phyloP scores from a whole-genome alignment of 2,113 vertebrate species.

The Catharus fuscescens region DNA sequence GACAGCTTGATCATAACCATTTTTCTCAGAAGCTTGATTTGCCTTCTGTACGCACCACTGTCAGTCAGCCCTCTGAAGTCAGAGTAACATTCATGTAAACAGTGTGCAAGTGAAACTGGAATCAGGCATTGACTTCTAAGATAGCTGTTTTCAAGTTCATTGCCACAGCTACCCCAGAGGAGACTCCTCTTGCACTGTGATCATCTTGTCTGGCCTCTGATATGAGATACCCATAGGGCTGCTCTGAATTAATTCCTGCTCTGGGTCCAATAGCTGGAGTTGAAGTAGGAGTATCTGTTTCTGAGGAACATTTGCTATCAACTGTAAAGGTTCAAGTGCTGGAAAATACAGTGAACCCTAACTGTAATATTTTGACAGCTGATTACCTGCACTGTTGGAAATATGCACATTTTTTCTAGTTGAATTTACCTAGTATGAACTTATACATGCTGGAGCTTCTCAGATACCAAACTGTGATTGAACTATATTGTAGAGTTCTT shows the following conservation, averaged over 20 bases:
- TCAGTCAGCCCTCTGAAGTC: slow-evolving; percentile 16
- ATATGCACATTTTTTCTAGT: neutral
- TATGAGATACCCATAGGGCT: neutral
- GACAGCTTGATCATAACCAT: neutral
- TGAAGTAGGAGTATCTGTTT: neutral
- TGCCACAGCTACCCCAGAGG: slow-evolving; percentile 35
- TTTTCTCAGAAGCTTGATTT: slow-evolving; percentile 6
- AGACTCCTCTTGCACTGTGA: neutral
- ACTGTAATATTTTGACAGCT: slow-evolving; percentile 40
- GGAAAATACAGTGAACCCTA: neutral
- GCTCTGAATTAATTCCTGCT: slow-evolving; percentile 31
- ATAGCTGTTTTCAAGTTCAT: slow-evolving; percentile 60
- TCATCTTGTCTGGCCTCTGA: slow-evolving; percentile 30
- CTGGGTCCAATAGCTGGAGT: neutral
- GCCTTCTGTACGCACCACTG: neutral
- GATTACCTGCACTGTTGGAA: slow-evolving; percentile 36
- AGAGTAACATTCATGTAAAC: slow-evolving; percentile 28
- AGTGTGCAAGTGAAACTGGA: slow-evolving; percentile 5
- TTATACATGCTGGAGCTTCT: neutral
- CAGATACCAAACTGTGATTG: neutral
- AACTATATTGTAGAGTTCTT: neutral
- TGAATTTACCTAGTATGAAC: slow-evolving; percentile 12
- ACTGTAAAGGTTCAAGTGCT: neutral
- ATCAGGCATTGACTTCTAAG: neutral
- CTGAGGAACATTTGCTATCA: neutral